Conservation (phyloP, 2,888 invertebrate species). For the Malthinus flaveolus region DNA sequence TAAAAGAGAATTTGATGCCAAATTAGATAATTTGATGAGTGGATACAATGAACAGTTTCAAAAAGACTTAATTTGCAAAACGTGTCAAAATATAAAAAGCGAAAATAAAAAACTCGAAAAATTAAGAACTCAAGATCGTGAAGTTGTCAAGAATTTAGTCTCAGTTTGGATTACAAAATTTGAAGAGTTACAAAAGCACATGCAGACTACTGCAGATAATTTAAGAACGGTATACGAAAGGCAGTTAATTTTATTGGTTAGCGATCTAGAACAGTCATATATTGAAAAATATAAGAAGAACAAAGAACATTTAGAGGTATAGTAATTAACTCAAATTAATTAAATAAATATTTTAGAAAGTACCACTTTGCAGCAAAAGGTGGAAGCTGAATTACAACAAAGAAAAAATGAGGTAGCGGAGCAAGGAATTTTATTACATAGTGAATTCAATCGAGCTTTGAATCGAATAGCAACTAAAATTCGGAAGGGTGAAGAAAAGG, state of each 20-base stretch:
- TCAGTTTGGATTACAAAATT: constrained; percentile 34
- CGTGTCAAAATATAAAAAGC: constrained; percentile 8
- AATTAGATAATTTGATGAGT: constrained; percentile 16
- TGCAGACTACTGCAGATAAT: constrained; percentile 7
- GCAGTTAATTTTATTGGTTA: constrained; percentile 1
- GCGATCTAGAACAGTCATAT: constrained; percentile 3
- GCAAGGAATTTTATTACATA: too few species aligned
- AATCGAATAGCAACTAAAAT: too few species aligned
- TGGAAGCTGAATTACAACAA: too few species aligned
- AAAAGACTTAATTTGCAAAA: constrained; percentile 8
- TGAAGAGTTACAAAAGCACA: constrained; percentile 31
- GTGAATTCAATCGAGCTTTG: too few species aligned
- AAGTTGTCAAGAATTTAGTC: constrained; percentile 30
- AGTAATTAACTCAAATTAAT: too few species aligned
- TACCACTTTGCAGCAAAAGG: too few species aligned
- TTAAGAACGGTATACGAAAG: not conserved
- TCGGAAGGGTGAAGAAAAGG: too few species aligned
- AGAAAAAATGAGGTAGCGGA: too few species aligned
- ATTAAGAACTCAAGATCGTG: constrained; percentile 32
- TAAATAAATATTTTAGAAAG: too few species aligned
- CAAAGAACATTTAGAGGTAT: constrained; percentile 5
- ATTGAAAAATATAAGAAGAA: not conserved
- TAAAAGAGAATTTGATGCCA: constrained; percentile 33
- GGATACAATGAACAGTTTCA: constrained; percentile 14
- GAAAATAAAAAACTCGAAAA: constrained; percentile 18